Percentiles rank a stretch among this genome's conserved stretches.
These are phyloP conservation scores for Uria aalge DNA, from an alignment of 2,113 vertebrate species.

Conservation along the genomic window DNA sequence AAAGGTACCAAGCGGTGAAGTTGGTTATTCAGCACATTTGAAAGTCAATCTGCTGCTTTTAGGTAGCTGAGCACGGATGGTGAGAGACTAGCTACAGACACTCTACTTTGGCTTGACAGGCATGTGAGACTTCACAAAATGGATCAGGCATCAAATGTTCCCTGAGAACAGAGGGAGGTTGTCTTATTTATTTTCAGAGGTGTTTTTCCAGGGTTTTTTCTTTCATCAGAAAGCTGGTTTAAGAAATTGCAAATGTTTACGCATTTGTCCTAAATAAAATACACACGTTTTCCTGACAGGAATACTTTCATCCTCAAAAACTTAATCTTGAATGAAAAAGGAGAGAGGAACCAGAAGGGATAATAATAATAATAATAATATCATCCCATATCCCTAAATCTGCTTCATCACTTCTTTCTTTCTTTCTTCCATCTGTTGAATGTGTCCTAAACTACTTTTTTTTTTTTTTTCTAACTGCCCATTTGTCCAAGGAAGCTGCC, in stretches of 20 bases:
- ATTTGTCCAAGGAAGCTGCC: background rate
- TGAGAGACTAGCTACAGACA: slow-evolving; percentile 60
- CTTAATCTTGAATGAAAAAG: background rate
- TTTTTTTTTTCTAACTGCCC: background rate
- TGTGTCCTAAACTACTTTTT: background rate
- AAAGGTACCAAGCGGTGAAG: background rate
- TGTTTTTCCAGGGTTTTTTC: slow-evolving; percentile 33
- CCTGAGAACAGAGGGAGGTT: slow-evolving; percentile 53
- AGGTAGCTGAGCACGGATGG: background rate
- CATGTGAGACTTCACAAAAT: slow-evolving; percentile 54
- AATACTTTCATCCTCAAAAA: slow-evolving; percentile 8
- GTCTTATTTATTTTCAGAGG: slow-evolving; percentile 60
- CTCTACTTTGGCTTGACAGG: slow-evolving; percentile 29
- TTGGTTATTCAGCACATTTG: slow-evolving; percentile 45
- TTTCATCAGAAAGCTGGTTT: slow-evolving; percentile 44
- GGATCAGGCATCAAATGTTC: slow-evolving; percentile 49
- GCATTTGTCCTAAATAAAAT: slow-evolving; percentile 57
- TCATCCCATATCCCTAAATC: background rate
- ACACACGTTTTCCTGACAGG: background rate
- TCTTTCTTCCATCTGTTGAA: background rate
- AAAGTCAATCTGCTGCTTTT: slow-evolving; percentile 44
- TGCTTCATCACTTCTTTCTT: background rate
- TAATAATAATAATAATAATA: background rate
- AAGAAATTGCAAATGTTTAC: slow-evolving; percentile 44
- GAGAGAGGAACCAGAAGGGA: background rate